phyloP scores from a whole-genome alignment of 2,888 invertebrate species.

The Mesorhabditis spiculigera region DNA sequence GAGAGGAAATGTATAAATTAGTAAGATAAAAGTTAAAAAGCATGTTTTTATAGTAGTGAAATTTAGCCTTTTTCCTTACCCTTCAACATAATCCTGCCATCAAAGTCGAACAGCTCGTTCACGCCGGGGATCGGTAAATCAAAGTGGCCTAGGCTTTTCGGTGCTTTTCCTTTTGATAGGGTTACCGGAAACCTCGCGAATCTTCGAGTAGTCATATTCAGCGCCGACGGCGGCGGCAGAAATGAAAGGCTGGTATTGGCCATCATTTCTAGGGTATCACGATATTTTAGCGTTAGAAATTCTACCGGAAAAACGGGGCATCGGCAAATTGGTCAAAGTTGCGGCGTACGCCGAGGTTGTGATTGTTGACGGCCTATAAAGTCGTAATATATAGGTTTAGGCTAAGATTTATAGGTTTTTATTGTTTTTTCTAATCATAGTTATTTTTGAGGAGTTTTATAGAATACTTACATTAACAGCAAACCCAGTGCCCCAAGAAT shows the following conservation, averaged over 20 bases:
- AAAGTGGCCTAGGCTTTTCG: constrained; percentile 25
- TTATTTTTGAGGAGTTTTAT: too few relatives aligned
- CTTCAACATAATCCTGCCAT: constrained; percentile 45
- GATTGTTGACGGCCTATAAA: constrained; percentile 47
- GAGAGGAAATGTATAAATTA: neutral
- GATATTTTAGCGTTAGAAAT: neutral
- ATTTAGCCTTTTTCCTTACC: constrained; percentile 12
- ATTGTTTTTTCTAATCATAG: too few relatives aligned
- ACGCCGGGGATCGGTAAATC: constrained; percentile 44
- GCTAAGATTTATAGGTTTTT: too few relatives aligned
- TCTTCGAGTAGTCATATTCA: constrained; percentile 47
- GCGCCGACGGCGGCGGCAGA: constrained; percentile 33
- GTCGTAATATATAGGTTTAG: too few relatives aligned
- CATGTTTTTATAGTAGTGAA: neutral
- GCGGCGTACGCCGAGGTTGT: constrained; percentile 38
- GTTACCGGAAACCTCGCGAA: constrained; percentile 35
- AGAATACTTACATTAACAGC: constrained; percentile 39
- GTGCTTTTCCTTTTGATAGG: neutral
- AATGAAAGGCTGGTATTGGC: constrained; percentile 42
- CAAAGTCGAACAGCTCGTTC: constrained; percentile 51
- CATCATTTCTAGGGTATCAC: constrained; percentile 17
- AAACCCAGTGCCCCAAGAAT: constrained; percentile 49
- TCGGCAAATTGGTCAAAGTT: constrained; percentile 49
- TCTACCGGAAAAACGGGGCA: constrained; percentile 25
- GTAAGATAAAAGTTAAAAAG: neutral